Percentiles rank a stretch among this genome's conserved stretches.
phyloP scores from a whole-genome alignment of 2,888 invertebrate genomes.

The Agonum fuliginosum region DNA sequence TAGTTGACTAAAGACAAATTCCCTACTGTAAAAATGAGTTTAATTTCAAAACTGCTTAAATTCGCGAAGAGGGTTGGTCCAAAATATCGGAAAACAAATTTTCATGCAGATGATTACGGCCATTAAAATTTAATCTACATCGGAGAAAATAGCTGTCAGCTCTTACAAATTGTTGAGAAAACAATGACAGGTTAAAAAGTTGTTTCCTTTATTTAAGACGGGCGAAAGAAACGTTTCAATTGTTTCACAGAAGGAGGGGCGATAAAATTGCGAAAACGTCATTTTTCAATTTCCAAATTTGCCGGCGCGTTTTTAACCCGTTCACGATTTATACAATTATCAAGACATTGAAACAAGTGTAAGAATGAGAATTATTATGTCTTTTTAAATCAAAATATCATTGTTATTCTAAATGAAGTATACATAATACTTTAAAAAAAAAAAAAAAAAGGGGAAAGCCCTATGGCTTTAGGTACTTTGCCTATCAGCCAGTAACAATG shows the following conservation, averaged over 20 bases:
- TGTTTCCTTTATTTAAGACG: not conserved
- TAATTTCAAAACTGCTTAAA: not conserved
- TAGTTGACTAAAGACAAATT: not conserved
- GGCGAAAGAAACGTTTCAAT: not conserved
- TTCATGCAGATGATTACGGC: not conserved
- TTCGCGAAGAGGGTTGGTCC: not conserved
- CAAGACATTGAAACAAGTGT: no score
- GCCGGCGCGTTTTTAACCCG: no score
- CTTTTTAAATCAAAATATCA: no score
- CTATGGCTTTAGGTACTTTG: no score
- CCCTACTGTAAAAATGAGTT: not conserved
- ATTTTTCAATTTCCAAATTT: no score
- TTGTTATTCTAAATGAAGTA: no score
- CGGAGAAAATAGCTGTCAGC: not conserved
- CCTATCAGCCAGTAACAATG: no score
- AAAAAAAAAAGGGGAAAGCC: no score
- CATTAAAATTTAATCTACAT: not conserved
- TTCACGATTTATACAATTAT: no score
- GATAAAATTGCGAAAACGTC: no score
- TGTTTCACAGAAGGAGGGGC: not conserved
- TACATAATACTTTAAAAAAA: no score
- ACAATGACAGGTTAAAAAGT: constrained; percentile 2
- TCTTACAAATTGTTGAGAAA: not conserved
- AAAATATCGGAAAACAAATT: not conserved
- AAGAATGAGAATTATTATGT: no score